A percentile compares a stretch with the other conserved stretches of the same genome.
phyloP scores from a whole-genome alignment of 2,797 vertebrate genomes.

The Furcifer pardalis region DNA sequence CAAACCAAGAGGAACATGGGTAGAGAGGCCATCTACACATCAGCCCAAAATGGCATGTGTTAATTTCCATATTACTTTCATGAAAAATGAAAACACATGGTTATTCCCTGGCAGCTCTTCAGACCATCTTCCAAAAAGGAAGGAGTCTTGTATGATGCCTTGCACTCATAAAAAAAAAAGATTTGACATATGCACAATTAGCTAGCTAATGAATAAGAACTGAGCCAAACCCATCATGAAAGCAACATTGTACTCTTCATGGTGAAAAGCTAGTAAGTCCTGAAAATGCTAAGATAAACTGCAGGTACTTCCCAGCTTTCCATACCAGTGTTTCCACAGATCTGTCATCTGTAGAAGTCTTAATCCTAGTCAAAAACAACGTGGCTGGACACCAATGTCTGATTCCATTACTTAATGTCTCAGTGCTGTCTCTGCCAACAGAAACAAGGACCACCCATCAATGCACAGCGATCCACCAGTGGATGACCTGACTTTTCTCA shows the following conservation, averaged over 20 bases:
- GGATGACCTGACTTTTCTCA: conserved; percentile 4
- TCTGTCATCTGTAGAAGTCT: neutral
- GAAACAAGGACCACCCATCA: neutral
- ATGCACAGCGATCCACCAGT: neutral
- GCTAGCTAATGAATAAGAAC: neutral
- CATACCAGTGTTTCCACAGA: neutral
- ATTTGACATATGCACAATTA: too few species aligned
- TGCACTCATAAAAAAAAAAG: too few species aligned
- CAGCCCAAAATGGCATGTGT: too few species aligned
- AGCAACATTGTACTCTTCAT: neutral
- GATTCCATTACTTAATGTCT: neutral
- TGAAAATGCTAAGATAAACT: neutral
- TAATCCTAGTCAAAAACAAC: neutral
- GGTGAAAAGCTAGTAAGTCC: neutral
- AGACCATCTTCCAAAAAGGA: too few species aligned
- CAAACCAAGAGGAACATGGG: too few species aligned
- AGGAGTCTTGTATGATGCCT: too few species aligned
- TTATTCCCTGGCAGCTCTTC: too few species aligned
- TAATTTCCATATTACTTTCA: too few species aligned
- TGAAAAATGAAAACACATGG: too few species aligned
- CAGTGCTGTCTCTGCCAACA: neutral
- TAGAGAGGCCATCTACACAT: too few species aligned
- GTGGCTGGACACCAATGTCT: neutral
- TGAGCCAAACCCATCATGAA: neutral
- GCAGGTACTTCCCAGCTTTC: neutral